Percentiles rank a stretch among this genome's conserved stretches.
These are phyloP conservation scores for Neopelma chrysocephalum DNA, from an alignment of 2,797 vertebrate genomes.

Conservation along the genomic window DNA sequence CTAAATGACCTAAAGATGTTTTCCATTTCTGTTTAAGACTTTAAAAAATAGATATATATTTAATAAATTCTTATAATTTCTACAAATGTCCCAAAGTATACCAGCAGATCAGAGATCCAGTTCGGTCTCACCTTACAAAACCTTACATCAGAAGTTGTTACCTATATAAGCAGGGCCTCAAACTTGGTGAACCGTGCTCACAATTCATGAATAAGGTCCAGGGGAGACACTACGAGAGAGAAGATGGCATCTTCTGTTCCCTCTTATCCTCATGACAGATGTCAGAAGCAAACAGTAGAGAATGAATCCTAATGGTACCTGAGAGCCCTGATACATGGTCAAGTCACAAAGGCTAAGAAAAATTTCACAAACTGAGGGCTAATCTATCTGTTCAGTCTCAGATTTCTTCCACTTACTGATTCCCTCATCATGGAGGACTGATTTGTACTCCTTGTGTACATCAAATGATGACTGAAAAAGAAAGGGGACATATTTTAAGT, in stretches of 20 bases:
- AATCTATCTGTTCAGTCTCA: not conserved
- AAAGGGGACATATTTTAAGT: not conserved
- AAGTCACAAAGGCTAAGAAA: not conserved
- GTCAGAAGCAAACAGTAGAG: not conserved
- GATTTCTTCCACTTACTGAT: not conserved
- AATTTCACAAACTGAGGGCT: not conserved
- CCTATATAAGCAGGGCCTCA: not conserved
- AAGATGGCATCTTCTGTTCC: not conserved
- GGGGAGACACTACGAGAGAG: not conserved
- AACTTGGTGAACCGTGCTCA: not conserved
- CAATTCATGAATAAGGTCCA: not conserved
- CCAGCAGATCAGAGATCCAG: not conserved
- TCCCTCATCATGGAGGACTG: not conserved
- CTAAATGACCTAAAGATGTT: not conserved
- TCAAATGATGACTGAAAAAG: not conserved
- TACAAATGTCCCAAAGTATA: not conserved
- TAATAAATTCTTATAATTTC: not conserved
- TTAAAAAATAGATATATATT: not conserved
- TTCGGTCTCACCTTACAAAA: not conserved
- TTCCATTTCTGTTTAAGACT: not conserved
- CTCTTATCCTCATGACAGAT: not conserved
- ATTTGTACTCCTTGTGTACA: not conserved
- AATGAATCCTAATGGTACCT: not conserved
- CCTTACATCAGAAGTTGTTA: not conserved
- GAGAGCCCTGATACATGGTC: not conserved